Evolutionary conservation across 2,797 vertebrate genomes (phyloP).

Genomic region (Onychomys torridus): DNA sequence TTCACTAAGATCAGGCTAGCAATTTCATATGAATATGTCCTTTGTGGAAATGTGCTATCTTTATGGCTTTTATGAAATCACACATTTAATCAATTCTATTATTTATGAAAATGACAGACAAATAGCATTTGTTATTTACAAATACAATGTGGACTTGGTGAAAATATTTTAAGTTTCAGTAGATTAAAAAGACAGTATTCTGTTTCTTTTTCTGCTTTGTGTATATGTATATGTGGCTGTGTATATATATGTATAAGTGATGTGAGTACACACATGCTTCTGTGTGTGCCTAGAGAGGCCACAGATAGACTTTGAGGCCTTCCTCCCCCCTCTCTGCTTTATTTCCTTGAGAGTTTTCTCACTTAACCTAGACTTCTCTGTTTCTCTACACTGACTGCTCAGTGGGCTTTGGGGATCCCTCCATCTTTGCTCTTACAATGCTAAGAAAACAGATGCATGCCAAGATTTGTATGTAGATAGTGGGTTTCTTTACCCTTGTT

Average conservation of each 20-base stretch:
- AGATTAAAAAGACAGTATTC: not conserved
- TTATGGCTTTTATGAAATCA: not conserved
- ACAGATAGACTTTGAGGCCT: not conserved
- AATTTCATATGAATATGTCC: not conserved
- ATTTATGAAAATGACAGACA: slow-evolving; percentile 50
- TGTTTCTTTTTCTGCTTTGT: not conserved
- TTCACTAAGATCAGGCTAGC: slow-evolving; percentile 21
- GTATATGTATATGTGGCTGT: not conserved
- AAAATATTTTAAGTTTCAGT: not conserved
- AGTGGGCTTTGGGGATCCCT: not conserved
- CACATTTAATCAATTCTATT: slow-evolving; percentile 35
- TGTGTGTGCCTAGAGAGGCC: not conserved
- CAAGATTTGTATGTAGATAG: not conserved
- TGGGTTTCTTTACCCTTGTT: not conserved
- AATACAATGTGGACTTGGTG: not conserved
- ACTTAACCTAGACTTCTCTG: not conserved
- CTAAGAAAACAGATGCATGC: not conserved
- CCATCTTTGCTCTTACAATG: not conserved
- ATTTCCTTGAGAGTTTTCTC: not conserved
- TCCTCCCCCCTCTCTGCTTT: not conserved
- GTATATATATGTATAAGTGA: not conserved
- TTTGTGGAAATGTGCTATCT: not conserved
- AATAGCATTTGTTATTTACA: not conserved
- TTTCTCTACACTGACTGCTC: not conserved
- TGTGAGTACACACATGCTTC: not conserved